Percentiles rank a stretch among this genome's conserved stretches.
phyloP scores from a whole-genome alignment of 2,888 invertebrate species.

The Lycia hirtaria region DNA sequence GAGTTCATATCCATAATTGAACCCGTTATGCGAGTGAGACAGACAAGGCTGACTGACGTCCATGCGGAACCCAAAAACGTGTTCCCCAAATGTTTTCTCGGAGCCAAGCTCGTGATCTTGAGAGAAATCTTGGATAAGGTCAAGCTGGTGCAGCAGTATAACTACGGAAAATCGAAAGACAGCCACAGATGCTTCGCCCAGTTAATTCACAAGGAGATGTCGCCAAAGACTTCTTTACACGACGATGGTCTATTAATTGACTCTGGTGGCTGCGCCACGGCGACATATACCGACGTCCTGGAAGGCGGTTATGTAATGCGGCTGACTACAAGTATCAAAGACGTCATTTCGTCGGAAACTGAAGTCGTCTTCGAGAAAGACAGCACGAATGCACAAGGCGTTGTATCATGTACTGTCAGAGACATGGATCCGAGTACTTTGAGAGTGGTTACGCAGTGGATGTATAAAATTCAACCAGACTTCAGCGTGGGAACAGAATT shows the following conservation, averaged over 20 bases:
- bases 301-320: constrained; percentile 67
- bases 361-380: constrained; percentile 71
- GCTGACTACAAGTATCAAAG: constrained; percentile 71
- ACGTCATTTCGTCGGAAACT: constrained; percentile 74
- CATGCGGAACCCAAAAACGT: constrained; percentile 75
- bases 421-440: constrained; percentile 73
- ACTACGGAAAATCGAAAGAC: constrained; percentile 70
- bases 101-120: constrained; percentile 67
- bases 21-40: constrained; percentile 52
- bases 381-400: constrained; percentile 60
- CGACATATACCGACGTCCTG: constrained; percentile 66
- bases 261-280: constrained; percentile 71
- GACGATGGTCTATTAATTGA: constrained; percentile 71
- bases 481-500: constrained; percentile 70
- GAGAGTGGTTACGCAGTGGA: constrained; percentile 70
- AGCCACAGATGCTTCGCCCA: constrained; percentile 66
- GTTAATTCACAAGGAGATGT: constrained; percentile 73
- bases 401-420: constrained; percentile 63
- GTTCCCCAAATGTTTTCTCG: constrained; percentile 76
- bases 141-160: constrained; percentile 74
- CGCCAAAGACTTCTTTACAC: constrained; percentile 49
- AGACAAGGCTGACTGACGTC: constrained; percentile 66
- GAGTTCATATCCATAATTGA: constrained; percentile 58
- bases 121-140: constrained; percentile 73
- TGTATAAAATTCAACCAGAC: constrained; percentile 67